These are phyloP conservation scores for Phoenicopterus ruber DNA, from an alignment of 2,113 vertebrate species.

Conservation along the genomic window DNA sequence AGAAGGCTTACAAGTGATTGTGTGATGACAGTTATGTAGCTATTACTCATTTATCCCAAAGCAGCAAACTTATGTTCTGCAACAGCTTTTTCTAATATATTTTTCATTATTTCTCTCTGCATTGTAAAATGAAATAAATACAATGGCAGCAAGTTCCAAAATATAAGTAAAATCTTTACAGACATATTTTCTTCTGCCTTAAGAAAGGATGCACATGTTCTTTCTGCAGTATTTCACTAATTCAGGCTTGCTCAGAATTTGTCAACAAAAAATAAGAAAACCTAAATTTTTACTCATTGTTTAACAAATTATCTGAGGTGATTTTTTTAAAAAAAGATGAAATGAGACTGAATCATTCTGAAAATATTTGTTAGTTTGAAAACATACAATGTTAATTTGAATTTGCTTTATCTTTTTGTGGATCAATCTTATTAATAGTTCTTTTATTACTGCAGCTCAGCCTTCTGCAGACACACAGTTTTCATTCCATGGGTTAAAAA, in stretches of 20 bases:
- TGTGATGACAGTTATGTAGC: constrained; percentile 46
- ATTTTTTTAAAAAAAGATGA: not conserved
- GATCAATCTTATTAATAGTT: not conserved
- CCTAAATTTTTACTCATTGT: not conserved
- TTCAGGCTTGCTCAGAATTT: not conserved
- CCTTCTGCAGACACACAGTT: not conserved
- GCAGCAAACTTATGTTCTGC: not conserved
- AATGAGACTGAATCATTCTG: not conserved
- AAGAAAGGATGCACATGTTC: not conserved
- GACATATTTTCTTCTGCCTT: not conserved
- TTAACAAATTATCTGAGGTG: not conserved
- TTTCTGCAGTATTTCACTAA: not conserved
- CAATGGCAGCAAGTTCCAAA: not conserved
- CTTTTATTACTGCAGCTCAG: not conserved
- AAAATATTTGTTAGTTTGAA: not conserved
- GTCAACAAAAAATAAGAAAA: not conserved
- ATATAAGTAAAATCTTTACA: not conserved
- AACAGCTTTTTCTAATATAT: constrained; percentile 25
- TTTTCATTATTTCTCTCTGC: not conserved
- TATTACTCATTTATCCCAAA: constrained; percentile 32
- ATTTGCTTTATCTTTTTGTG: not conserved
- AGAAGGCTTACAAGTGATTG: constrained; percentile 23
- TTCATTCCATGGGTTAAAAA: not conserved
- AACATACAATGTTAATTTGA: not conserved
- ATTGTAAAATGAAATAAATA: not conserved